Evolutionary conservation across 2,113 vertebrate genomes (phyloP).

Genomic region (Ageneiosus marmoratus): DNA sequence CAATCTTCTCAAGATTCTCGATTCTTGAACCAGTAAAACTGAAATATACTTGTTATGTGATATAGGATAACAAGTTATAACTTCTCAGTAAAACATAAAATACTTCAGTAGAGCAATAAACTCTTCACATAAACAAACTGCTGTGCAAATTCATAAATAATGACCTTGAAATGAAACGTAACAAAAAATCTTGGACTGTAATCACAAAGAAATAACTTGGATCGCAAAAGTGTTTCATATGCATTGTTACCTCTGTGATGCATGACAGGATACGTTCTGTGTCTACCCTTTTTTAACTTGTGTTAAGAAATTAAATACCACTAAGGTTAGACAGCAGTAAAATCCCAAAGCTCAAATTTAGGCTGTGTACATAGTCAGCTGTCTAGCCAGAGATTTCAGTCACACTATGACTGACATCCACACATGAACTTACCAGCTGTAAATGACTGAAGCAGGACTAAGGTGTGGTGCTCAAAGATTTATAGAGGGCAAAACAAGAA

Average conservation of each 20-base stretch:
- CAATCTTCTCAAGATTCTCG: neutral
- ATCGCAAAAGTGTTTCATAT: neutral
- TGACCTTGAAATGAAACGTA: neutral
- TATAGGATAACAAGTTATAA: neutral
- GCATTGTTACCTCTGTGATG: neutral
- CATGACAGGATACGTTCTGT: neutral
- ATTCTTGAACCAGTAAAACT: neutral
- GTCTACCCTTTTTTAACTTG: neutral
- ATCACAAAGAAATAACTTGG: neutral
- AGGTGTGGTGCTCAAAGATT: neutral
- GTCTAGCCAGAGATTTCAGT: conserved; percentile 63
- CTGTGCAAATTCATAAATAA: neutral
- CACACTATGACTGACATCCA: conserved; percentile 70
- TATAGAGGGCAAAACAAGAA: neutral
- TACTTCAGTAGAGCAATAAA: neutral
- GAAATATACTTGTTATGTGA: neutral
- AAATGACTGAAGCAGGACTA: neutral
- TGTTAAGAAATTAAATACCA: conserved; percentile 13
- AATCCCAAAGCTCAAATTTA: conserved; percentile 65
- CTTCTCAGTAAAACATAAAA: neutral
- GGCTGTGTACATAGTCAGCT: conserved; percentile 79
- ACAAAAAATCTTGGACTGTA: neutral
- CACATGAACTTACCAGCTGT: conserved; percentile 62
- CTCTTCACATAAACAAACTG: neutral
- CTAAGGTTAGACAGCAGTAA: conserved; percentile 32